phyloP scores from a whole-genome alignment of 2,113 vertebrate species.

The Vombatus ursinus region DNA sequence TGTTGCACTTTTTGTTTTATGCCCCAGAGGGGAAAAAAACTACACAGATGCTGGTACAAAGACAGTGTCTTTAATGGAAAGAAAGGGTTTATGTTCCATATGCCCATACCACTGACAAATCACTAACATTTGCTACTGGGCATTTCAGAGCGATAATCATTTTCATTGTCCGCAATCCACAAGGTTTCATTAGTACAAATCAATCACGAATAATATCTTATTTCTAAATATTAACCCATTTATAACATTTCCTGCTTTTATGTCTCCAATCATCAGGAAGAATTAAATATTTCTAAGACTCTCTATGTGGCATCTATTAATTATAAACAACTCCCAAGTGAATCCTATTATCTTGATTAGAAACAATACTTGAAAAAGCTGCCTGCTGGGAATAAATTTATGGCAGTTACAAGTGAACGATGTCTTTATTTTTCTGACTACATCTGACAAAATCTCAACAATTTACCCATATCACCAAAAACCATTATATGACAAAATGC shows the following conservation, averaged over 20 bases:
- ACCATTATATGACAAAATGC: neutral
- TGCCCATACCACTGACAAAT: constrained; percentile 4
- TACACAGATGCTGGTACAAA: constrained; percentile 32
- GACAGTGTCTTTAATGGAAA: constrained; percentile 4
- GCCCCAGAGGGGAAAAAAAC: neutral
- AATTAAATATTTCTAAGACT: neutral
- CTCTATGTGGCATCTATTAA: neutral
- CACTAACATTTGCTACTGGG: neutral
- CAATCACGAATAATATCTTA: constrained; percentile 6
- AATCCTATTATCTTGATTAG: constrained; percentile 3
- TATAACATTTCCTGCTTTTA: neutral
- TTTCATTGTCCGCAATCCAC: neutral
- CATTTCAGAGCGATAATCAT: neutral
- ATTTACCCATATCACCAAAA: constrained; percentile 5
- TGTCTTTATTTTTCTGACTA: neutral
- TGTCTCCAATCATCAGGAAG: neutral
- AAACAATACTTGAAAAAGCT: constrained; percentile 26
- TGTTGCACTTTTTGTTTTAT: constrained; percentile 47
- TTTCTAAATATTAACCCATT: constrained; percentile 19
- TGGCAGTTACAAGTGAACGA: neutral
- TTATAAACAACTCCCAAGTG: constrained; percentile 5
- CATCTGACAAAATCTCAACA: neutral
- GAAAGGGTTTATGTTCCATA: neutral
- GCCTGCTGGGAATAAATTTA: constrained; percentile 7
- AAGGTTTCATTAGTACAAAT: neutral